phyloP scores from a whole-genome alignment of 2,888 invertebrate genomes.

The Trichogramma evanescens region DNA sequence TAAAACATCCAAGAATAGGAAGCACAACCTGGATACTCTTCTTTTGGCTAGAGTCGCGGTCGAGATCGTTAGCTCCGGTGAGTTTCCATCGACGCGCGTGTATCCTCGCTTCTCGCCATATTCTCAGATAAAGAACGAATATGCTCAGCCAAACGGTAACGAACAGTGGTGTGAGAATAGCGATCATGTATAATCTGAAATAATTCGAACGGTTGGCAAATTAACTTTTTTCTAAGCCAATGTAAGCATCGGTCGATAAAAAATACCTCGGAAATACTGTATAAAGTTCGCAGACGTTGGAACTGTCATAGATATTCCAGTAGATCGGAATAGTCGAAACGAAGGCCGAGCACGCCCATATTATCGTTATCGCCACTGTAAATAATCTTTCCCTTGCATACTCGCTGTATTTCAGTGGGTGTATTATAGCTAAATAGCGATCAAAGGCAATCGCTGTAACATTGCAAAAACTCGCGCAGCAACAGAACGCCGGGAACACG shows the following conservation, averaged over 20 bases:
- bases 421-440: slow-evolving; percentile 70
- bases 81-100: slow-evolving; percentile 64
- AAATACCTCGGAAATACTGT: slow-evolving; percentile 52
- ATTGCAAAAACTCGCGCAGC: slow-evolving; percentile 72
- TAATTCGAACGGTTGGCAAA: background rate
- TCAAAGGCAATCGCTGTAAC: slow-evolving; percentile 73
- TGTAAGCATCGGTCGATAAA: background rate
- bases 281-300: slow-evolving; percentile 60
- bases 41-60: slow-evolving; percentile 55
- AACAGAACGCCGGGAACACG: slow-evolving; percentile 67
- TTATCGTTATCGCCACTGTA: slow-evolving; percentile 56
- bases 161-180: slow-evolving; percentile 64
- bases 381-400: slow-evolving; percentile 67
- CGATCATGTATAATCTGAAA: slow-evolving; percentile 29
- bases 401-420: slow-evolving; percentile 68
- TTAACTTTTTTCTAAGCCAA: slow-evolving; percentile 7
- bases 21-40: slow-evolving; percentile 75
- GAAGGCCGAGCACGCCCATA: slow-evolving; percentile 62
- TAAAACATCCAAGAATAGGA: slow-evolving; percentile 70
- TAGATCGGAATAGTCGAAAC: slow-evolving; percentile 66
- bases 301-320: slow-evolving; percentile 68
- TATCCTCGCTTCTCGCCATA: slow-evolving; percentile 69
- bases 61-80: slow-evolving; percentile 52
- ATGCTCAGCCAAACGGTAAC: slow-evolving; percentile 67
- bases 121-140: slow-evolving; percentile 68